Evolutionary conservation across 2,113 vertebrate species (phyloP), one percentile per base, ranked within the genome.

Genomic region (Talpa occidentalis): DNA sequence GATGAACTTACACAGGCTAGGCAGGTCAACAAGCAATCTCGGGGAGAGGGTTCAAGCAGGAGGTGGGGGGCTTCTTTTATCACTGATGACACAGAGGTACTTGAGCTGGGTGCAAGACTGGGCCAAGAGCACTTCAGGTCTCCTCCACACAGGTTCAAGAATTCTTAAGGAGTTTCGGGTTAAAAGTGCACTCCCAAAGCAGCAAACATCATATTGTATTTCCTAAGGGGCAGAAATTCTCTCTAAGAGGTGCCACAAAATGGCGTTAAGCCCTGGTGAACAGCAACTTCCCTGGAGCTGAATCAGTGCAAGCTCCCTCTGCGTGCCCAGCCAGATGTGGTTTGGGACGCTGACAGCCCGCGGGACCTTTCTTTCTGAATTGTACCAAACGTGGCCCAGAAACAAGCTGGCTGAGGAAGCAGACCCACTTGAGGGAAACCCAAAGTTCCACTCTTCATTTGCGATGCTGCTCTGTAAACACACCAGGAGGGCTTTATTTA

Each of bases 401-500:
- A 91, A 64, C 12, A 35, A 32, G 60, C 17, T 66, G 40, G 56
- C 74, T 21, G 49, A 35, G 30, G 30, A 49, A 79, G 72, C 21
- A 30, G 77, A 54, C 42, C 59, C 86, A 64, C 47, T 7, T 72
- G 74, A 6, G 15, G 73, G 52, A 93, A 94, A 80, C 89, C 72
- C 69, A 40, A 93, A 90, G 91, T 70, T 96, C 73, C 70, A 85
- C 79, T 91, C 86, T 94, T 96, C 93, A 95, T 93, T 93, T 90
- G 96, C 92, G 90, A 95, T 84, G 91, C 88, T 96, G 89, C 59
- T 87, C 84, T 83, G 91, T 95, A 95, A 93, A 92, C 60, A 95
- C 93, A 82, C 62, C 32, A 12, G 86, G 78, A 92, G 70, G 24
- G 6, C 92, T 96, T 97, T 98, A 95, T 97, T 96, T 97, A 96